Conservation (phyloP, 2,888 invertebrate species). For the Cylindroiulus punctatus region DNA sequence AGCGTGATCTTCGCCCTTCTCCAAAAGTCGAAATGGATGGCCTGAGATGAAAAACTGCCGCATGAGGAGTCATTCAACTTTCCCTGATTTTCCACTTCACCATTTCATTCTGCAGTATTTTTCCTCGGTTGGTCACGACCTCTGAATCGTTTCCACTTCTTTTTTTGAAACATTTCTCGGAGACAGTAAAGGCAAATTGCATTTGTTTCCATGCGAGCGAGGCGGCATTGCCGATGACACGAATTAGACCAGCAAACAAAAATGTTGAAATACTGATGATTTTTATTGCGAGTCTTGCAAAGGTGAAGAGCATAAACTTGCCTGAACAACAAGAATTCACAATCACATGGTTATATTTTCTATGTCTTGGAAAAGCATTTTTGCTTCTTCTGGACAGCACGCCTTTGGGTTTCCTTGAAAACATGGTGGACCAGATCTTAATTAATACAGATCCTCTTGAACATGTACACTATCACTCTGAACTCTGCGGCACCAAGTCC, state of each 20-base stretch:
- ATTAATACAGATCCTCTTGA: neutral
- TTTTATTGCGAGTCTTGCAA: no score
- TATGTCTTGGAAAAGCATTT: no score
- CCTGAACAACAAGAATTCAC: no score
- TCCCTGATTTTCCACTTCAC: neutral
- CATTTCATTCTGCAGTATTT: neutral
- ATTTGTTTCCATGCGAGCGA: neutral
- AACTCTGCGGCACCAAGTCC: neutral
- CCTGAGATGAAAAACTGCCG: neutral
- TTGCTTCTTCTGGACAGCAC: no score
- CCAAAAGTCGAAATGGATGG: neutral
- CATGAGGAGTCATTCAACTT: neutral
- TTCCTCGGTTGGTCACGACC: conserved; percentile 1
- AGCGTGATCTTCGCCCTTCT: neutral
- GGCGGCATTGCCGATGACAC: neutral
- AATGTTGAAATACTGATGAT: no score
- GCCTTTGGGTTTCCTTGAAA: no score
- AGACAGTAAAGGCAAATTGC: neutral
- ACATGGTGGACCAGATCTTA: neutral
- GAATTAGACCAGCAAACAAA: no score
- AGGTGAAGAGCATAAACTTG: no score
- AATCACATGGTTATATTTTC: no score
- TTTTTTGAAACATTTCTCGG: neutral
- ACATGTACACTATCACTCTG: neutral
- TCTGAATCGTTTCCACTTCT: neutral